Evolutionary conservation across 2,888 invertebrate genomes (phyloP), one percentile per base, ranked within the genome.

Genomic region (Leptinotarsa haldemani): DNA sequence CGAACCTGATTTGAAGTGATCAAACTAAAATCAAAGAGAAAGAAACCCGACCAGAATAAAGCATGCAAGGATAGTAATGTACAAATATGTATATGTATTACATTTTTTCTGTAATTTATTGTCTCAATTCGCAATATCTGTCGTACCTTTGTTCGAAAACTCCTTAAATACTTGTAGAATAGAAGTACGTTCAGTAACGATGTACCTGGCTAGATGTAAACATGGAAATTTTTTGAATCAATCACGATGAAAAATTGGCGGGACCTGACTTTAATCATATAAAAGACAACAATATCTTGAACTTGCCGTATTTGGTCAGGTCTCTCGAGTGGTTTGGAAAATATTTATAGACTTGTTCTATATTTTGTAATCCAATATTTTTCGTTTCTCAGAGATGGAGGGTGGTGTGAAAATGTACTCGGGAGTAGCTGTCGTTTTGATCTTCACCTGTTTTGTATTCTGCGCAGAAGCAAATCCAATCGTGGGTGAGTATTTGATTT

Each of bases 41-140:
- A 66, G n/a, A 18, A 16, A 61, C 61, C 30, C 61, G n/a, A 16
- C n/a, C n/a, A 30, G 40, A 61, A 61, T 61, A 61, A 61, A 25
- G 16, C 40, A 30, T 5, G 40, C 61, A 61, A 61, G 61, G 61
- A 61, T 25, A 61, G 25, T 61, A 40, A 61, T 61, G 61, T 61
- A n/a, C 40, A 9, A 40, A 9, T 40, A 40, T 15, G 30, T 61
- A 9, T 40, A 40, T 15, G 30, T 61, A 61, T 40, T 2, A 61
- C 7, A 30, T 61, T 61, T 61, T 61, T 61, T 40, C 40, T 53
- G 40, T 16, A 46, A 67, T 67, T 53, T 67, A 73, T 69, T 77
- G 48, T 61, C 70, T 68, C 66, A 63, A 68, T 69, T 76, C 58
- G 74, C n/a, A 58, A 73, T 71, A 18, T 22, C 2, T 47, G 12